Conservation (phyloP, 2,888 invertebrate species). For the Theretra japonica region DNA sequence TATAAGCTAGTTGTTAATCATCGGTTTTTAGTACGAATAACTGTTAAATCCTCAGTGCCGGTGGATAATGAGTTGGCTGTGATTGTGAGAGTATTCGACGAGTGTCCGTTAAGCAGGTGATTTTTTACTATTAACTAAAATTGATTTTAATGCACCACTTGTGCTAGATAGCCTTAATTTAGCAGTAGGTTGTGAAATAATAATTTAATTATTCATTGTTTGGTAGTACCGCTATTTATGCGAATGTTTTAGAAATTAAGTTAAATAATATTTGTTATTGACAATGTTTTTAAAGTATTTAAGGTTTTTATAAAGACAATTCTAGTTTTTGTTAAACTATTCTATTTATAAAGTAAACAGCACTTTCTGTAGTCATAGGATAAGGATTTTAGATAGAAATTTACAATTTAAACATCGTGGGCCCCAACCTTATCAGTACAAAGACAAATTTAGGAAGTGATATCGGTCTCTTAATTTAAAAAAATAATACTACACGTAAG, state of each 20-base stretch:
- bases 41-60: constrained; percentile 75
- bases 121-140: constrained; percentile 34
- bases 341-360: constrained; percentile 3
- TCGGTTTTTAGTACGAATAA: constrained; percentile 72
- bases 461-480: too few species aligned
- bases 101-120: constrained; percentile 78
- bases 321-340: background rate
- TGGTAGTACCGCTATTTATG: constrained; percentile 30
- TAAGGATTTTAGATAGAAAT: background rate
- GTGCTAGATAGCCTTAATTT: constrained; percentile 41
- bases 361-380: background rate
- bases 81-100: constrained; percentile 75
- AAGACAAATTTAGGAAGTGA: background rate
- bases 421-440: background rate
- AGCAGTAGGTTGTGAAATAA: constrained; percentile 43
- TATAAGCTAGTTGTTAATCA: constrained; percentile 56
- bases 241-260: constrained; percentile 12
- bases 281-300: too few species aligned
- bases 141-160: constrained; percentile 27
- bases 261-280: too few species aligned
- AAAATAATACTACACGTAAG: too few species aligned
- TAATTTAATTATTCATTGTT: constrained; percentile 46
- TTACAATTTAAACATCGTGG: background rate
- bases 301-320: background rate
- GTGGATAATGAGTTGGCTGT: constrained; percentile 80